These are phyloP conservation scores for Acomys russatus DNA, from an alignment of 2,797 vertebrate species.

Conservation along the genomic window DNA sequence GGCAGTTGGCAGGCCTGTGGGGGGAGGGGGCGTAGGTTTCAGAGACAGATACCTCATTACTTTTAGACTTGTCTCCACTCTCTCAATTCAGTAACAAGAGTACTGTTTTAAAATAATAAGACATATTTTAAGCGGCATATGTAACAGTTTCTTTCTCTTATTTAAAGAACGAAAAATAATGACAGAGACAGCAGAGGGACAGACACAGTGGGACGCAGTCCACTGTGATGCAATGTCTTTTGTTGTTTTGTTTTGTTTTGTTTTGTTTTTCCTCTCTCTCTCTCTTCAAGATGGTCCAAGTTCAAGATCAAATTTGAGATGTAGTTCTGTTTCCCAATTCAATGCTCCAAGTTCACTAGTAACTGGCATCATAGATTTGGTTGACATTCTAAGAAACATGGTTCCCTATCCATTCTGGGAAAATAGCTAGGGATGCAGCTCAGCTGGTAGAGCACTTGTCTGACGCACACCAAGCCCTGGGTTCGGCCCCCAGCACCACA, in stretches of 20 bases:
- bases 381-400: not conserved
- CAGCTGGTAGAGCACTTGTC: not conserved
- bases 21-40: not conserved
- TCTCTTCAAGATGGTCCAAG: not conserved
- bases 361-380: not conserved
- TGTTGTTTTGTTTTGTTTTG: too few relatives aligned
- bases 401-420: not conserved
- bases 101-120: not conserved
- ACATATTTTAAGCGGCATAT: not conserved
- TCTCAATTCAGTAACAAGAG: not conserved
- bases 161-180: not conserved
- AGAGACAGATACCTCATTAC: not conserved
- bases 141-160: conserved; percentile 1
- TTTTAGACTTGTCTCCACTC: not conserved
- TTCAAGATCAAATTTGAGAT: conserved; percentile 37
- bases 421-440: not conserved
- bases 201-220: not conserved
- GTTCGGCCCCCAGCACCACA: not conserved
- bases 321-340: conserved; percentile 51
- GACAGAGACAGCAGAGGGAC: not conserved
- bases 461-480: not conserved
- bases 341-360: not conserved
- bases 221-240: not conserved
- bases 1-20: not conserved
- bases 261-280: too few relatives aligned